phyloP scores from a whole-genome alignment of 2,888 invertebrate species.

The Panzeria rudis region DNA sequence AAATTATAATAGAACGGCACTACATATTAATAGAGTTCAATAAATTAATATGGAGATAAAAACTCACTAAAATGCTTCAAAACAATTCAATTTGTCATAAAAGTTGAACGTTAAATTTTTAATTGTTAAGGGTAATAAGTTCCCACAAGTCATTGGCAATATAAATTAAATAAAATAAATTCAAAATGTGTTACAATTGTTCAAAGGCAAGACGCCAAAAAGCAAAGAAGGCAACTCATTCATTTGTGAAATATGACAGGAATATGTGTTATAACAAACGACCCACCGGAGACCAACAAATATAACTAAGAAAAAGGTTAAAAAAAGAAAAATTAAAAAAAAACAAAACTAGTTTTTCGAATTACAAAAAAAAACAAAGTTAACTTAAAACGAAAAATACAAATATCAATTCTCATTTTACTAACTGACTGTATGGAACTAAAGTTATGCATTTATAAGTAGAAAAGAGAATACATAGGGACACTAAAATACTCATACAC shows the following conservation, averaged over 20 bases:
- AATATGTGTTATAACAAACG: slow-evolving; percentile 66
- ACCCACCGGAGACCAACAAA: slow-evolving; percentile 62
- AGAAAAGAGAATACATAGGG: slow-evolving; percentile 24
- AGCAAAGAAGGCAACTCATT: slow-evolving; percentile 54
- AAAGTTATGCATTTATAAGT: slow-evolving; percentile 68
- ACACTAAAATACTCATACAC: background rate
- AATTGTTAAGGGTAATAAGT: slow-evolving; percentile 57
- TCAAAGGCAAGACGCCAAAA: slow-evolving; percentile 42
- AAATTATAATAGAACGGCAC: background rate
- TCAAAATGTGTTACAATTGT: slow-evolving; percentile 37
- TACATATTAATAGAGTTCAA: background rate
- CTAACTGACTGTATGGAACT: slow-evolving; percentile 55
- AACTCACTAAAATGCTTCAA: slow-evolving; percentile 5
- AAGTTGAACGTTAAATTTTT: slow-evolving; percentile 51
- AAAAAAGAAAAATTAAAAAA: slow-evolving; percentile 12
- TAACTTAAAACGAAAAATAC: slow-evolving; percentile 39
- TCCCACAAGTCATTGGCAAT: slow-evolving; percentile 71
- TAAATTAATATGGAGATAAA: background rate
- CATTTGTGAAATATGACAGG: slow-evolving; percentile 69
- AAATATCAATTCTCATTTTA: slow-evolving; percentile 62
- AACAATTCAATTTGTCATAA: slow-evolving; percentile 44
- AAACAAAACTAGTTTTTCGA: background rate
- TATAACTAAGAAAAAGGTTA: slow-evolving; percentile 43
- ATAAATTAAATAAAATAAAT: slow-evolving; percentile 62
- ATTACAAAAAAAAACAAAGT: background rate